Base-by-base conservation (phyloP, 2,888 invertebrate genomes). In the Apamea epomidion region DNA sequence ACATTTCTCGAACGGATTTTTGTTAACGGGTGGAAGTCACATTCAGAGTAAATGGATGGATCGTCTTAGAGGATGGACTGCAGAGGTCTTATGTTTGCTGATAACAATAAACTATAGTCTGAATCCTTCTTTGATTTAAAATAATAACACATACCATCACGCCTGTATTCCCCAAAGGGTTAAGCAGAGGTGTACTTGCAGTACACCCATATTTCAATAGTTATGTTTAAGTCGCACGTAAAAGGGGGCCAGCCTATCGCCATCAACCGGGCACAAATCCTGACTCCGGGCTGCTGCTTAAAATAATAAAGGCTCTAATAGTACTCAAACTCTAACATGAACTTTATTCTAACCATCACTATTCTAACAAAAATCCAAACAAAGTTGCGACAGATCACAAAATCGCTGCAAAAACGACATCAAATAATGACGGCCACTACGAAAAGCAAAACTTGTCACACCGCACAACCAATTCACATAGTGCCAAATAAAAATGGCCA, bases 401-500 rank as follows among this genome's bases (percentile, higher is more conserved):
- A 76, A 79, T 42, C n/a, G 10, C 69, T 64, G 72, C 70, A 87
- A 82, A 87, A 77, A 45, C 78, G 58, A 74, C 80, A 78, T 85
- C 65, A 68, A 87, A 87, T 87, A 91, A 91, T 90, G 87, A 90
- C 90, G 86, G 88, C 83, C 81, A 89, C 86, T 84, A 84, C 86
- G 89, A 88, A 87, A 86, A 91, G 85, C 83, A 86, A 89, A 91
- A 89, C 88, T 86, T 87, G 92, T 91, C 92, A 88, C 84, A 85
- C 73, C 74, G 29, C 77, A 67, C 78, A 74, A 80, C 85, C 86
- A 91, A 89, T 91, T 93, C 94, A 94, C 94, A 92, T 90, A 83
- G 88, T 88, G 91, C 88, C 91, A 92, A 91, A 93, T 91, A 93
- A 94, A 95, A 94, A 92, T 91, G 91, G 89, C 91, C 88, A 90